A percentile compares a stretch with the other conserved stretches of the same genome.
These are phyloP conservation scores for Oxygymnocypris stewartii DNA, from an alignment of 2,113 vertebrate genomes.

Conservation along the genomic window DNA sequence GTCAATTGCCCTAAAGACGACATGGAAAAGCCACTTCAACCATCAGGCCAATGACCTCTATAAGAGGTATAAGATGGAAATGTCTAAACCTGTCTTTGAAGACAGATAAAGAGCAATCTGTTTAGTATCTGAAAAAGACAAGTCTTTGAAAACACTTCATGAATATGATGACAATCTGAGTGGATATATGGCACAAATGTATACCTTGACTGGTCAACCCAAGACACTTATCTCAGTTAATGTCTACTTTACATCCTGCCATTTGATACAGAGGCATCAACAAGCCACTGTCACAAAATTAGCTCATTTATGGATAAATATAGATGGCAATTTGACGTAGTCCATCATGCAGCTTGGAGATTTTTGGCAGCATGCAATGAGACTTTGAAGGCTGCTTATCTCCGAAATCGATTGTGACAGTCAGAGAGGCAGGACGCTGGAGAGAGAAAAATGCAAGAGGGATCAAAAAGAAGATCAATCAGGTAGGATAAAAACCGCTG, in stretches of 20 bases:
- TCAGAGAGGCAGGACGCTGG: background rate
- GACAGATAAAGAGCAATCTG: constrained; percentile 15
- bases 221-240: constrained; percentile 2
- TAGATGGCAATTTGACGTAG: constrained; percentile 31
- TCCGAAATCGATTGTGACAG: constrained; percentile 22
- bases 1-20: background rate
- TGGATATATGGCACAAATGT: background rate
- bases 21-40: constrained; percentile 33
- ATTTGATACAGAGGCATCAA: background rate
- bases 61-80: background rate
- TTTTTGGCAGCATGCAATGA: constrained; percentile 18
- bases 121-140: background rate
- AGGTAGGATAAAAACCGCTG: background rate
- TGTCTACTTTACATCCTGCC: background rate
- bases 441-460: constrained; percentile 9
- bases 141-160: background rate
- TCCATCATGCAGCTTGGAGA: constrained; percentile 33
- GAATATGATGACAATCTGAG: background rate
- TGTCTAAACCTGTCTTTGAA: background rate
- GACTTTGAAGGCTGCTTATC: constrained; percentile 30
- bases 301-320: constrained; percentile 24
- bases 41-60: background rate
- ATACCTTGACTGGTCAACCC: background rate
- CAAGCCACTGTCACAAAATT: constrained; percentile 11
- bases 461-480: constrained; percentile 13